Percentiles rank a stretch among this genome's conserved stretches.
These are phyloP conservation scores for Conus canariensis DNA, from an alignment of 2,888 invertebrate species.

Conservation along the genomic window DNA sequence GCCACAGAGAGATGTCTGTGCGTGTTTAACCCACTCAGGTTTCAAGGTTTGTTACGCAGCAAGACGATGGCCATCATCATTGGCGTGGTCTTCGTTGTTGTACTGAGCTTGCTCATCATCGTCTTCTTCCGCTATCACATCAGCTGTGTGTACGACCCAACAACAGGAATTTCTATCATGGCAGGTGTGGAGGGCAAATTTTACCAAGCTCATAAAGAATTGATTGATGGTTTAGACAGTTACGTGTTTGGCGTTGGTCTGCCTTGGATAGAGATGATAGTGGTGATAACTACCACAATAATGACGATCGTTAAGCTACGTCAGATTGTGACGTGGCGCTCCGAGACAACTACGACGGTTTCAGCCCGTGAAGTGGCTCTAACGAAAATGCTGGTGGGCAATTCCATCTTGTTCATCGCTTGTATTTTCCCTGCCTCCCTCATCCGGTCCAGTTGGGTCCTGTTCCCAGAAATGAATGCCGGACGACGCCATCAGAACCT, in stretches of 20 bases:
- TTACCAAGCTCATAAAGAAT: background rate
- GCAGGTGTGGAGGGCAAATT: background rate
- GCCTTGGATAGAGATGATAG: background rate
- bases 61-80: background rate
- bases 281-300: background rate
- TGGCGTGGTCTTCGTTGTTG: background rate
- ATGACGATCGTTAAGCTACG: background rate
- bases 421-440: background rate
- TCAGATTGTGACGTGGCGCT: background rate
- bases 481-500: conserved; percentile 16
- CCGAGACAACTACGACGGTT: background rate
- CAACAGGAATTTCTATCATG: background rate
- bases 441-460: background rate
- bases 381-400: conserved; percentile 22
- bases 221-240: background rate
- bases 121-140: background rate
- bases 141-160: background rate
- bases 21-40: background rate
- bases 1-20: background rate
- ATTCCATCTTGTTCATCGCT: background rate
- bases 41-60: background rate
- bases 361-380: conserved; percentile 17
- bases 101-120: background rate
- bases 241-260: background rate
- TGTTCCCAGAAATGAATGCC: conserved; percentile 5